Evolutionary conservation across 2,888 invertebrate species (phyloP), one percentile per base, ranked within the genome.

Genomic region (Strigamia maritima): DNA sequence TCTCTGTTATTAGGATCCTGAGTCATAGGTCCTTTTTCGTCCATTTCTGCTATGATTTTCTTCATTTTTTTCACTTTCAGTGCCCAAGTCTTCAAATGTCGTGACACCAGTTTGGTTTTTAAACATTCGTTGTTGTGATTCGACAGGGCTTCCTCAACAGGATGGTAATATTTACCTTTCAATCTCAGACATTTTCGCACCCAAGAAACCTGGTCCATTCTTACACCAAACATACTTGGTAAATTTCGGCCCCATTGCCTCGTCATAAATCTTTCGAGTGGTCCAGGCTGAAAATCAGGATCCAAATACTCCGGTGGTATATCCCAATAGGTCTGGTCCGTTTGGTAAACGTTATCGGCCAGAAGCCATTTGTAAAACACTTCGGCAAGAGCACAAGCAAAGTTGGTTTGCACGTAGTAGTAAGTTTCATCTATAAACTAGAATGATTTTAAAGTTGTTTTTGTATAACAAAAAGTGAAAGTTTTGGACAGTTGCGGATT

Each of bases 361-460:
- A 24, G 24, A 3, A 65, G 28, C 65, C 65, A 65, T 26, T 65
- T 65, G 65, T 26, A 65, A 26, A 65, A 65, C 8, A 65, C 65
- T 28, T 65, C 65, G 14, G 26, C 65, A 26, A 65, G 65, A 12
- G 65, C 65, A 16, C 65, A 65, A 26, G 65, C 65, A 14, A 65
- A 65, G 24, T 16, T 65, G 12, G 12, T 24, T 65, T 65, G 65
- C 12, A 65, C 65, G 65, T 26, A 65, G 12, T 14, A 7, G 26
- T 26, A 65, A 8, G 65, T 65, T 65, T 65, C 65, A 16, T 65
- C 65, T 65, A 65, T 26, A 24, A 65, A 65, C 65, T 65, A 24
- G 6, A 31, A 31, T 31, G 2, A 31, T 31, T 31, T 31, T 31
- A 4, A 6, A 31, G 6, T 2, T 31, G 2, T 2, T 31, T 31